Evolutionary conservation across 2,113 vertebrate species (phyloP).

Genomic region (Eubucco bourcierii): DNA sequence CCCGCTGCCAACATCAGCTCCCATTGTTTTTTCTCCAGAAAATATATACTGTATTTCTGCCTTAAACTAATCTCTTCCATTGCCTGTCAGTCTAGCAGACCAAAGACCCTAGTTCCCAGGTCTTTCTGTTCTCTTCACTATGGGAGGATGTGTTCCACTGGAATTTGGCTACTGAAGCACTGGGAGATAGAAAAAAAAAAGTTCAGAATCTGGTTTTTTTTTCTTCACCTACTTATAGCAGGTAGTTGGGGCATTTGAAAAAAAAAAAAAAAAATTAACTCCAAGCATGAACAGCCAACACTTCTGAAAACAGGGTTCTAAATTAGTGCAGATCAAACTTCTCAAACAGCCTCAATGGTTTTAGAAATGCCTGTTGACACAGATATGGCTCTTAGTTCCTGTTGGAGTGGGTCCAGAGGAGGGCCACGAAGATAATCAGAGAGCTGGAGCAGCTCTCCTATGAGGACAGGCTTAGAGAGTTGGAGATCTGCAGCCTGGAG

Average conservation of each 20-base stretch:
- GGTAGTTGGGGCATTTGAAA: neutral
- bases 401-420: too few species aligned
- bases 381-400: neutral
- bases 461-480: too few species aligned
- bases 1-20: neutral
- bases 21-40: neutral
- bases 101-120: neutral
- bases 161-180: neutral
- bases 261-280: rapidly evolving
- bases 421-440: too few species aligned
- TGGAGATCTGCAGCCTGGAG: too few species aligned
- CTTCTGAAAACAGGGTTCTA: neutral
- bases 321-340: neutral
- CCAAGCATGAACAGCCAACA: neutral
- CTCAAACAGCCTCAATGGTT: neutral
- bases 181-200: neutral
- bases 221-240: neutral
- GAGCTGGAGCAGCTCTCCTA: too few species aligned
- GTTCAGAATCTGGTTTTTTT: neutral
- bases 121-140: neutral
- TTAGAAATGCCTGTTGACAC: neutral
- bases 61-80: neutral
- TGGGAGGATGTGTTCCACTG: neutral
- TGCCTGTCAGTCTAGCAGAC: neutral
- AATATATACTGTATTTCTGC: neutral